phyloP scores from a whole-genome alignment of 2,797 vertebrate species.

The Myotis vivesi region DNA sequence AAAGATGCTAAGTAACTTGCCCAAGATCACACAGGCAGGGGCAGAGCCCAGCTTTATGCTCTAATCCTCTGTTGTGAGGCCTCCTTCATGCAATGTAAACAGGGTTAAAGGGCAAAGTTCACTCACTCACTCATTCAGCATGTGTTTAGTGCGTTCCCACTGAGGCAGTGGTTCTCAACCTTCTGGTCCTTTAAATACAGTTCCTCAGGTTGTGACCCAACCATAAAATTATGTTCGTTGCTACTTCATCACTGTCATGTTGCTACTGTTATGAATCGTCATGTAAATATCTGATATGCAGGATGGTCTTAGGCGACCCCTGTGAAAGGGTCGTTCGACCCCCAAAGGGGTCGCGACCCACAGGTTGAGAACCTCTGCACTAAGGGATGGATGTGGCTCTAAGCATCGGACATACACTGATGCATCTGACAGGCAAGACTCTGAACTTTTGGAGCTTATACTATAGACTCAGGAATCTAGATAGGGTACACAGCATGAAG shows the following conservation, averaged over 20 bases:
- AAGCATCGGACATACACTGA: background rate
- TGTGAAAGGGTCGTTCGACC: too few species aligned
- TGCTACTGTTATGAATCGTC: too few species aligned
- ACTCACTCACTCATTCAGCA: background rate
- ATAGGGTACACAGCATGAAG: background rate
- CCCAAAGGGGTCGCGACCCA: too few species aligned
- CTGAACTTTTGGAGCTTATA: background rate
- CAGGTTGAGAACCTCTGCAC: too few species aligned
- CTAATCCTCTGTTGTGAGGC: background rate
- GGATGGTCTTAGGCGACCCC: too few species aligned
- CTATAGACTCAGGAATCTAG: background rate
- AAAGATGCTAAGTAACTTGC: background rate
- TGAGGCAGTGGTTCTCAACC: background rate
- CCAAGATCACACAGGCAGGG: background rate
- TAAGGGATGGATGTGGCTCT: background rate
- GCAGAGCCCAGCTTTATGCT: background rate
- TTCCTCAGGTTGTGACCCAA: too few species aligned
- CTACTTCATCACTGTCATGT: too few species aligned
- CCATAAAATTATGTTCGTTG: too few species aligned
- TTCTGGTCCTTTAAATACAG: too few species aligned
- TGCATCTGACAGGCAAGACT: too few species aligned
- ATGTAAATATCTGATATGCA: too few species aligned
- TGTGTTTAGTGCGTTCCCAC: background rate
- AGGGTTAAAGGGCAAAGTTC: background rate
- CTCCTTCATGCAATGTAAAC: background rate